These are phyloP conservation scores for Chrysolina oricalcia DNA, from an alignment of 2,888 invertebrate genomes.

Conservation along the genomic window DNA sequence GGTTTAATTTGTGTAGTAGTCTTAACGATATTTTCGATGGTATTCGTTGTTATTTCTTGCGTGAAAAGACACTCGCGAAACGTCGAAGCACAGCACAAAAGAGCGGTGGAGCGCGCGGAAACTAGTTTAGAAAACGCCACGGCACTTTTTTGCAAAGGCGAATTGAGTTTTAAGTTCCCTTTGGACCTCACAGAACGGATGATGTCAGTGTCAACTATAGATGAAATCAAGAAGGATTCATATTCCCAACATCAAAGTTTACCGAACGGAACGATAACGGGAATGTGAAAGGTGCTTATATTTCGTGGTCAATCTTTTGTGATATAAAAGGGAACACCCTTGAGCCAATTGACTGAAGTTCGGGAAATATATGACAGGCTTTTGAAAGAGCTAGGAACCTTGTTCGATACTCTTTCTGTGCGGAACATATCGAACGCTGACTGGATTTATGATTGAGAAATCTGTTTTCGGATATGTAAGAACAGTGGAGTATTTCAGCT, in stretches of 20 bases:
- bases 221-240: slow-evolving; percentile 69
- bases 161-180: slow-evolving; percentile 77
- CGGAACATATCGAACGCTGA: slow-evolving; percentile 52
- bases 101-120: slow-evolving; percentile 57
- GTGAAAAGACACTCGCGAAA: slow-evolving; percentile 82
- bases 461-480: slow-evolving; percentile 18
- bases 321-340: slow-evolving; percentile 21
- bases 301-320: slow-evolving; percentile 32
- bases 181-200: slow-evolving; percentile 70
- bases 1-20: slow-evolving; percentile 72
- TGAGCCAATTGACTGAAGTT: slow-evolving; percentile 17
- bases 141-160: slow-evolving; percentile 71
- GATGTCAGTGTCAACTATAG: slow-evolving; percentile 70
- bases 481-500: slow-evolving; percentile 3
- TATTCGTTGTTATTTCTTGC: slow-evolving; percentile 77
- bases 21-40: slow-evolving; percentile 72
- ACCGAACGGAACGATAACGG: slow-evolving; percentile 66
- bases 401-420: slow-evolving; percentile 43
- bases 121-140: slow-evolving; percentile 68
- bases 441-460: slow-evolving; percentile 42
- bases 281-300: slow-evolving; percentile 62
- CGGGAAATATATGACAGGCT: background rate
- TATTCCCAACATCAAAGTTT: slow-evolving; percentile 63
- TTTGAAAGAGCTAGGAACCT: slow-evolving; percentile 1
- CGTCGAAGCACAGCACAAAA: slow-evolving; percentile 64